Evolutionary conservation across 2,797 vertebrate species (phyloP).

Genomic region (Macroramphosus scolopax): DNA sequence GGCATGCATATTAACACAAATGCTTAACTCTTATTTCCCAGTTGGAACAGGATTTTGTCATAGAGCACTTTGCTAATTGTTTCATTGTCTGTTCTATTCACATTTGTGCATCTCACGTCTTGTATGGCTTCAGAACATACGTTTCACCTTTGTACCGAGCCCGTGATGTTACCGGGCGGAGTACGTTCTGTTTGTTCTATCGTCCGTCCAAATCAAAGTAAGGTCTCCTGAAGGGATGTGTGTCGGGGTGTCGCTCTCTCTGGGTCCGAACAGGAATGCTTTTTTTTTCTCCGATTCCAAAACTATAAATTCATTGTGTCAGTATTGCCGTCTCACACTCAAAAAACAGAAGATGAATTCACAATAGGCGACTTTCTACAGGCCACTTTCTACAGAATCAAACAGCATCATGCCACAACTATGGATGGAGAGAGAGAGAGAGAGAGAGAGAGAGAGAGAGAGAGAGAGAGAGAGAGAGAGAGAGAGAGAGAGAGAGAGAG

Average conservation of each 20-base stretch:
- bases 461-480: conserved; percentile 31
- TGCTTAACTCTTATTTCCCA: conserved; percentile 57
- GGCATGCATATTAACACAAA: conserved; percentile 85
- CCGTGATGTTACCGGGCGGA: conserved; percentile 26
- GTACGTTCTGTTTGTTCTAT: conserved; percentile 63
- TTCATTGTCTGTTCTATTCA: conserved; percentile 55
- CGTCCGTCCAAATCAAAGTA: conserved; percentile 35
- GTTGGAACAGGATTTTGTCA: conserved; percentile 63
- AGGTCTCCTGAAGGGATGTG: conserved; percentile 36
- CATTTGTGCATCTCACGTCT: conserved; percentile 70
- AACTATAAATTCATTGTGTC: conserved; percentile 61
- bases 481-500: conserved; percentile 26
- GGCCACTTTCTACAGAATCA: conserved; percentile 76
- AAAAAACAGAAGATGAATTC: conserved; percentile 66
- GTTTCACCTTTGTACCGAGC: not conserved
- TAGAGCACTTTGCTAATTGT: conserved; percentile 66
- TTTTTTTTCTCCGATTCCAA: conserved; percentile 45
- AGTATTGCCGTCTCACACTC: conserved; percentile 68
- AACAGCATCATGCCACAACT: conserved; percentile 79
- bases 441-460: conserved; percentile 23
- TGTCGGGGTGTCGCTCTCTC: conserved; percentile 24
- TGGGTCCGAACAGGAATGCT: conserved; percentile 54
- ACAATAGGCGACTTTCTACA: conserved; percentile 71
- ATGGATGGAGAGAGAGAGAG: conserved; percentile 57
- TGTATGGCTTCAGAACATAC: conserved; percentile 81